phyloP scores from a whole-genome alignment of 2,113 vertebrate genomes.

The Salminus brasiliensis region DNA sequence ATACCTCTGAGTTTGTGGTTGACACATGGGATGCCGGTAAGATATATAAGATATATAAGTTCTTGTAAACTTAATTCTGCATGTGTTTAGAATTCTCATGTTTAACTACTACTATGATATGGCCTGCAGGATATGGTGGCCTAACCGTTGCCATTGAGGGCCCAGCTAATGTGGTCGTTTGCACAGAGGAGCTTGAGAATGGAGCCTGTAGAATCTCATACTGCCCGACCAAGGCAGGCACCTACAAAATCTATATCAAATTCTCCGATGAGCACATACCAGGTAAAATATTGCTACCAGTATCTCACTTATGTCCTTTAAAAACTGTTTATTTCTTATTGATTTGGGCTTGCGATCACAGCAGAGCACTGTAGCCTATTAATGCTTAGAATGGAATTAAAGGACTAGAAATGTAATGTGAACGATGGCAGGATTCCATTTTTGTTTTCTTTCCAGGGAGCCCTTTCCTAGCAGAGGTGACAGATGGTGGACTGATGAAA shows the following conservation, averaged over 20 bases:
- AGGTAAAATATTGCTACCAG: slow-evolving; percentile 64
- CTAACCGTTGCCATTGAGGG: slow-evolving; percentile 84
- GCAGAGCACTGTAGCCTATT: not conserved
- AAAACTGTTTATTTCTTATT: not conserved
- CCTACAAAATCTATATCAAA: slow-evolving; percentile 85
- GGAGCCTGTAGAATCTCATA: slow-evolving; percentile 82
- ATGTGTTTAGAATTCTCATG: too few relatives aligned
- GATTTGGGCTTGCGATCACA: not conserved
- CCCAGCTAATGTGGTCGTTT: slow-evolving; percentile 86
- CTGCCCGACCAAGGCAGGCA: slow-evolving; percentile 74
- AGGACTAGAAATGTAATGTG: not conserved
- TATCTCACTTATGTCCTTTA: not conserved
- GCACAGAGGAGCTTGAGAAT: slow-evolving; percentile 84
- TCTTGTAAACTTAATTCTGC: too few relatives aligned
- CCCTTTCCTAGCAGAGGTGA: slow-evolving; percentile 79
- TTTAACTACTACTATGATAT: too few relatives aligned
- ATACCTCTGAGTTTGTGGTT: too few relatives aligned
- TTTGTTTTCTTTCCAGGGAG: slow-evolving; percentile 77
- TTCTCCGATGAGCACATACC: slow-evolving; percentile 85
- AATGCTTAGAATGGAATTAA: not conserved
- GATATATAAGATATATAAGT: too few relatives aligned
- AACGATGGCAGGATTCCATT: not conserved
- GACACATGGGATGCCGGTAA: too few relatives aligned
- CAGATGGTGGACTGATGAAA: slow-evolving; percentile 75
- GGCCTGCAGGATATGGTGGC: slow-evolving; percentile 58